Conservation (phyloP, 2,113 vertebrate species). For the Edolisoma coerulescens region DNA sequence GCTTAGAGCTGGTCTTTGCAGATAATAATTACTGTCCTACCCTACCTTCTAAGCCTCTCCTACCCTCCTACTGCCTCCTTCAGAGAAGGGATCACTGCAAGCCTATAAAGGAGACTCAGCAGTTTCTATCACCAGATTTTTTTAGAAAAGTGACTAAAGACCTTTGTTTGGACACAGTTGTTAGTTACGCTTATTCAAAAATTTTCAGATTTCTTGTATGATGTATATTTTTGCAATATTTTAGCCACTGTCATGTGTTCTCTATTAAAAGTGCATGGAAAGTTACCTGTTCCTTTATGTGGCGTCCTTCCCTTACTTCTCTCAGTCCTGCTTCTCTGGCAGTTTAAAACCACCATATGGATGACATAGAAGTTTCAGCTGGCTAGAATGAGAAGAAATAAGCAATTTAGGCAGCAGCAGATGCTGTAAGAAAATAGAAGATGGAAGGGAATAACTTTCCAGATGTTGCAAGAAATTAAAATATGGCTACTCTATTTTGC, state of each 20-base stretch:
- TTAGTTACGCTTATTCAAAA: background rate
- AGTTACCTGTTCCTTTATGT: background rate
- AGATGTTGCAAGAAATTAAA: background rate
- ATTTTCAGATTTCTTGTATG: background rate
- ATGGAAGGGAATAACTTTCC: background rate
- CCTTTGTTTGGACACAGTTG: background rate
- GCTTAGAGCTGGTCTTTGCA: background rate
- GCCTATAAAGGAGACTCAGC: background rate
- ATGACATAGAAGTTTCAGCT: background rate
- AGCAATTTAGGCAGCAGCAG: background rate
- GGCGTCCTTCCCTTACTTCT: background rate
- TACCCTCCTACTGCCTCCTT: background rate
- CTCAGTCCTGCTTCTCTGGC: background rate
- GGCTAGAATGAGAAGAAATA: background rate
- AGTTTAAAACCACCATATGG: background rate
- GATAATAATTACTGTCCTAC: background rate
- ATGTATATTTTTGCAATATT: background rate
- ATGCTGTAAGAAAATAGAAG: background rate
- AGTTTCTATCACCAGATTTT: background rate
- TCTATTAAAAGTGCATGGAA: background rate
- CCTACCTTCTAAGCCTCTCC: background rate
- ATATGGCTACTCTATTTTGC: background rate
- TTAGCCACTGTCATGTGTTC: background rate
- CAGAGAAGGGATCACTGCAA: background rate
- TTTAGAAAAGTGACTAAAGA: background rate